These are phyloP conservation scores for Apis mellifera DNA, from an alignment of 1,140 invertebrate species.

Conservation along the genomic window Amel_HAv3.1 CM009943.2:5582501-5583000, in stretches of 20 bases:
- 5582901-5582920: not conserved
- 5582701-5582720: too few relatives aligned
- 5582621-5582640: not conserved
- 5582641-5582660: not conserved
- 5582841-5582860: not conserved
- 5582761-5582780: not conserved
- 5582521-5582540: too few relatives aligned
- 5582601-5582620: not conserved
- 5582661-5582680: not conserved
- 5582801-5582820: constrained; percentile 11
- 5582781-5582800: constrained; percentile 23
- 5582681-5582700: not conserved
- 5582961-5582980: not conserved
- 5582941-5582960: not conserved
- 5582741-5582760: not conserved
- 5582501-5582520: not conserved
- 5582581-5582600: not conserved
- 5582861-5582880: constrained; percentile 10
- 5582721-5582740: not conserved
- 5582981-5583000: constrained; percentile 48
- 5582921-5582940: constrained; percentile 23
- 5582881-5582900: not conserved
- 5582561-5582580: not conserved
- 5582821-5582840: constrained; percentile 22
- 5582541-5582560: not conserved